Evolutionary conservation across 2,888 invertebrate species (phyloP).

Genomic region (Miltochrista miniata): DNA sequence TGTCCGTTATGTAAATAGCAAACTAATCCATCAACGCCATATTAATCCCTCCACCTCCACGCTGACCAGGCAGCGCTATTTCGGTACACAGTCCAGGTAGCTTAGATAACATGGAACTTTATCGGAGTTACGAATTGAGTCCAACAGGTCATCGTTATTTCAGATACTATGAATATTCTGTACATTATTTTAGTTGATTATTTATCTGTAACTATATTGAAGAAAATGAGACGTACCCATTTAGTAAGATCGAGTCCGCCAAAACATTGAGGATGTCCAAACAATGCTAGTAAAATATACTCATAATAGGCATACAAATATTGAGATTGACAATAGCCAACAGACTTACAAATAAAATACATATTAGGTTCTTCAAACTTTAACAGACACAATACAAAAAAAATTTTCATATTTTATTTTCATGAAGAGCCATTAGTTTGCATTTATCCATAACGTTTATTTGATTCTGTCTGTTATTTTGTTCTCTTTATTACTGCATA

Average conservation of each 20-base stretch:
- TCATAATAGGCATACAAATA: no score
- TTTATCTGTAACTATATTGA: no score
- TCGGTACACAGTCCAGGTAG: slow-evolving; percentile 16
- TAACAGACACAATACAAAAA: neutral
- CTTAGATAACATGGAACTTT: slow-evolving; percentile 27
- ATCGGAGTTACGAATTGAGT: slow-evolving; percentile 13
- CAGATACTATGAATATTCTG: slow-evolving; percentile 11
- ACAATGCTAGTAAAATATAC: no score
- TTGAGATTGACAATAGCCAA: no score
- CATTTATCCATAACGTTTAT: slow-evolving; percentile 27
- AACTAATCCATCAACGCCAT: slow-evolving; percentile 38
- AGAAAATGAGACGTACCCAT: no score
- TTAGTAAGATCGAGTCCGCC: no score
- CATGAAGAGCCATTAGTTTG: slow-evolving; percentile 12
- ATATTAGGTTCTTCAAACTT: no score
- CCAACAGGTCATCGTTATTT: slow-evolving; percentile 12
- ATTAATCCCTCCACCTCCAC: slow-evolving; percentile 19
- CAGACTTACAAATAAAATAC: no score
- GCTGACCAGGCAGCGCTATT: slow-evolving; percentile 8
- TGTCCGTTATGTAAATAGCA: slow-evolving; percentile 26
- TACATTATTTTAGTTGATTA: neutral
- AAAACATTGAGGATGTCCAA: no score
- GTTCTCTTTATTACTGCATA: slow-evolving; percentile 16
- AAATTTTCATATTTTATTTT: slow-evolving; percentile 12
- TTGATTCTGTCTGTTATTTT: slow-evolving; percentile 27